A percentile compares a stretch with the other conserved stretches of the same genome.
These are phyloP conservation scores for Indicator indicator DNA, from an alignment of 2,113 vertebrate species.

Conservation along the genomic window DNA sequence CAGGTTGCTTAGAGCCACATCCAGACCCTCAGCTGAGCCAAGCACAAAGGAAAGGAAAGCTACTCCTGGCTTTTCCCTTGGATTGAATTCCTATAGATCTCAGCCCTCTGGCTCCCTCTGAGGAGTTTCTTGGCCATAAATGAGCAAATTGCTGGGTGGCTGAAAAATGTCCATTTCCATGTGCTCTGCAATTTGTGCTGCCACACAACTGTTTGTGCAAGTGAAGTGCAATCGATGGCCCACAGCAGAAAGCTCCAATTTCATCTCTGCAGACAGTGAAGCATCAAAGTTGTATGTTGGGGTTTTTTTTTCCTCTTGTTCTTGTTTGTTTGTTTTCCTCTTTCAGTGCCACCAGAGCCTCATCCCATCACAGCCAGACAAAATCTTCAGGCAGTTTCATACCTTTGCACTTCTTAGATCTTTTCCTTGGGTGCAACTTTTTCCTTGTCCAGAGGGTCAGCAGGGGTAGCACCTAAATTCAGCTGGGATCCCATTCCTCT, in stretches of 20 bases:
- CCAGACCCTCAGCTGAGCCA: background rate
- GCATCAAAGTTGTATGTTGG: background rate
- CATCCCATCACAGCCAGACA: background rate
- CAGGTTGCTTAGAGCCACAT: too few species aligned
- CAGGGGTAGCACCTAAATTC: background rate
- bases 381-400: background rate
- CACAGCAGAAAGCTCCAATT: constrained; percentile 6
- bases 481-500: background rate
- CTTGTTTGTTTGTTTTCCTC: background rate
- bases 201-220: background rate
- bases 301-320: background rate
- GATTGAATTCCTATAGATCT: background rate
- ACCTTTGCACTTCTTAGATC: background rate
- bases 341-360: background rate
- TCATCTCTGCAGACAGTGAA: background rate
- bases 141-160: background rate
- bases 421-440: background rate
- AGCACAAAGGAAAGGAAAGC: too few species aligned
- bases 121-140: background rate
- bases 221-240: background rate
- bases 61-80: background rate
- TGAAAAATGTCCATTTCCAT: background rate
- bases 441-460: background rate
- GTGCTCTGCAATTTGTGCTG: constrained; percentile 1
- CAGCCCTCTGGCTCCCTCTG: background rate